These are phyloP conservation scores for Formica selysi DNA, from an alignment of 1,140 invertebrate species.

Conservation along the genomic window DNA sequence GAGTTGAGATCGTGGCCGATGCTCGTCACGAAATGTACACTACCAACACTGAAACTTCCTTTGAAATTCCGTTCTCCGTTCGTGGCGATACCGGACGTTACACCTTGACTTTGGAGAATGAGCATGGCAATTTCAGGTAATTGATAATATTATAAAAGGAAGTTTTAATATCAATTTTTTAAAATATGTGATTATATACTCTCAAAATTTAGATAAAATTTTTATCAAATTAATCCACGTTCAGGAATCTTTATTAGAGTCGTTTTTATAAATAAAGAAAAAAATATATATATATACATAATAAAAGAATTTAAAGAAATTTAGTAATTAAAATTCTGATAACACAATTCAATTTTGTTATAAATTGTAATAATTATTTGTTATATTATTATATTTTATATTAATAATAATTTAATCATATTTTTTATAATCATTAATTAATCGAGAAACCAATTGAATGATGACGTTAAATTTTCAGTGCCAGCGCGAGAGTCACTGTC, in stretches of 20 bases:
- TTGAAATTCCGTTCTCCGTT: slow-evolving; percentile 95
- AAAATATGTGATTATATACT: background rate
- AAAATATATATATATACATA: no score
- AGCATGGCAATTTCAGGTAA: slow-evolving; percentile 90
- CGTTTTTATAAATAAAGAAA: no score
- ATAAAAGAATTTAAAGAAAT: background rate
- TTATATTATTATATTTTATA: no score
- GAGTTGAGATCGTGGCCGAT: slow-evolving; percentile 89
- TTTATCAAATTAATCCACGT: slow-evolving; percentile 8
- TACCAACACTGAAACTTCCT: slow-evolving; percentile 91
- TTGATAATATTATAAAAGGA: background rate
- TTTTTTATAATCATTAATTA: slow-evolving; percentile 16
- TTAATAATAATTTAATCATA: slow-evolving; percentile 1
- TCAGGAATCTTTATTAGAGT: no score
- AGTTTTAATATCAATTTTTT: slow-evolving; percentile 11
- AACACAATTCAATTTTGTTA: background rate
- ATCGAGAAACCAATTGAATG: background rate
- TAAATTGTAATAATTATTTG: background rate
- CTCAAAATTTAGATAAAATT: background rate
- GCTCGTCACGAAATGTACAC: slow-evolving; percentile 86
- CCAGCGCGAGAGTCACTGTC: slow-evolving; percentile 95
- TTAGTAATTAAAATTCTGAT: background rate
- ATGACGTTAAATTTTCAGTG: slow-evolving; percentile 84
- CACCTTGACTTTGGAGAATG: slow-evolving; percentile 94
- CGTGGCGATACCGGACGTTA: slow-evolving; percentile 94